A percentile compares a stretch with the other conserved stretches of the same genome.
phyloP scores from a whole-genome alignment of 2,888 invertebrate species.

The Eugnorisma glareosa region DNA sequence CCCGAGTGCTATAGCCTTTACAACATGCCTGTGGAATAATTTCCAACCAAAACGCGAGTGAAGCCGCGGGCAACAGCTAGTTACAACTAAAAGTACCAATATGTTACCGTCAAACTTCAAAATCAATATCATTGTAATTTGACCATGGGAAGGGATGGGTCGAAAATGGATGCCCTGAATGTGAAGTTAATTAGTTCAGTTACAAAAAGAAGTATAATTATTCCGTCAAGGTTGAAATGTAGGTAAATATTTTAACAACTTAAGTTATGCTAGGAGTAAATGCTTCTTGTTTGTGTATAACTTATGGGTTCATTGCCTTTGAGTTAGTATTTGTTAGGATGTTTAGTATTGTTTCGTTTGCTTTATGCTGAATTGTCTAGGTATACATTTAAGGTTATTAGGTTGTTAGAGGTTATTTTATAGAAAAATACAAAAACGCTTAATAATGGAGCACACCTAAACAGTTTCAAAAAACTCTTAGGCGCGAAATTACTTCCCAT shows the following conservation, averaged over 20 bases:
- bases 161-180: slow-evolving; percentile 45
- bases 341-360: slow-evolving; percentile 1
- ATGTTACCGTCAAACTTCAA: slow-evolving; percentile 33
- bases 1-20: no score
- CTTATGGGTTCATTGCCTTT: slow-evolving; percentile 15
- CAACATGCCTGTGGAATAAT: no score
- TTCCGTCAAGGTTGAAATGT: slow-evolving; percentile 38
- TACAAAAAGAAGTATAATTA: slow-evolving; percentile 49
- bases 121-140: slow-evolving; percentile 53
- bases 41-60: no score
- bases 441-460: background rate
- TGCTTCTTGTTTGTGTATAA: slow-evolving; percentile 37
- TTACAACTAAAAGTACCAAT: background rate
- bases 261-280: slow-evolving; percentile 23
- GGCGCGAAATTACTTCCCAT: background rate
- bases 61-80: no score
- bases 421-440: background rate
- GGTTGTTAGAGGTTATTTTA: no score
- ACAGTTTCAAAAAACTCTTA: background rate
- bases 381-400: background rate
- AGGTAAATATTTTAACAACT: slow-evolving; percentile 41
- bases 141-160: slow-evolving; percentile 17
- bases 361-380: background rate
- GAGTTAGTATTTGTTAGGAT: slow-evolving; percentile 10
- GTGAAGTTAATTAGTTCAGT: slow-evolving; percentile 56